phyloP scores from a whole-genome alignment of 1,140 invertebrate species.

The Trigoniulus corallinus region DNA sequence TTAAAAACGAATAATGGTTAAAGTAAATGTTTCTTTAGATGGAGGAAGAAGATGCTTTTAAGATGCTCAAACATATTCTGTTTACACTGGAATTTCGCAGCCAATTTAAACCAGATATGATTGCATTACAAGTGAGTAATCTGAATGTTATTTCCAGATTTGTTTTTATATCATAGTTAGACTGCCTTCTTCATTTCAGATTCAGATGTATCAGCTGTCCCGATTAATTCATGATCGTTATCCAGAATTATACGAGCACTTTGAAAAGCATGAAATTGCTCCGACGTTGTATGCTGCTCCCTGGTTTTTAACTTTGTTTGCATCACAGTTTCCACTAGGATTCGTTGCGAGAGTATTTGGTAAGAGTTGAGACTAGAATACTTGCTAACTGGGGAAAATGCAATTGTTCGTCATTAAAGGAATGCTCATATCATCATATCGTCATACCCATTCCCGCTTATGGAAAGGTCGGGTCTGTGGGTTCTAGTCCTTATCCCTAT shows the following conservation, averaged over 20 bases:
- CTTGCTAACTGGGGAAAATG: too few relatives aligned
- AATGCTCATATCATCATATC: too few relatives aligned
- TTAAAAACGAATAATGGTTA: neutral
- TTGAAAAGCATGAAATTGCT: slow-evolving; percentile 74
- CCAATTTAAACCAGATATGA: slow-evolving; percentile 86
- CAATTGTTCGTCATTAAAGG: too few relatives aligned
- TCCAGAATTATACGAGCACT: slow-evolving; percentile 67
- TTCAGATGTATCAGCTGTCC: slow-evolving; percentile 74
- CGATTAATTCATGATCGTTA: slow-evolving; percentile 77
- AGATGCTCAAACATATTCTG: slow-evolving; percentile 75
- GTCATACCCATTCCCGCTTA: too few relatives aligned
- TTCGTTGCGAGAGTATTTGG: slow-evolving; percentile 87
- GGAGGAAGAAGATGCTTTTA: slow-evolving; percentile 75
- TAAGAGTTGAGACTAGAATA: too few relatives aligned
- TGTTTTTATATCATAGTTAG: neutral
- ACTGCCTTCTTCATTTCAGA: too few relatives aligned
- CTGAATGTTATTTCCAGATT: too few relatives aligned
- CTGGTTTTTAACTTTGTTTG: slow-evolving; percentile 89
- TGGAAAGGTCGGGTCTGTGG: too few relatives aligned
- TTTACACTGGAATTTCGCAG: slow-evolving; percentile 66
- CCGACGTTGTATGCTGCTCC: slow-evolving; percentile 88
- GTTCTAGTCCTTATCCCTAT: too few relatives aligned
- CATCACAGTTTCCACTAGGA: slow-evolving; percentile 88
- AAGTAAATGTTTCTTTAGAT: slow-evolving; percentile 42
- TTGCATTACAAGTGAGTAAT: slow-evolving; percentile 54